These are phyloP conservation scores for Austrofundulus limnaeus DNA, from an alignment of 2,113 vertebrate genomes.

Conservation along the genomic window DNA sequence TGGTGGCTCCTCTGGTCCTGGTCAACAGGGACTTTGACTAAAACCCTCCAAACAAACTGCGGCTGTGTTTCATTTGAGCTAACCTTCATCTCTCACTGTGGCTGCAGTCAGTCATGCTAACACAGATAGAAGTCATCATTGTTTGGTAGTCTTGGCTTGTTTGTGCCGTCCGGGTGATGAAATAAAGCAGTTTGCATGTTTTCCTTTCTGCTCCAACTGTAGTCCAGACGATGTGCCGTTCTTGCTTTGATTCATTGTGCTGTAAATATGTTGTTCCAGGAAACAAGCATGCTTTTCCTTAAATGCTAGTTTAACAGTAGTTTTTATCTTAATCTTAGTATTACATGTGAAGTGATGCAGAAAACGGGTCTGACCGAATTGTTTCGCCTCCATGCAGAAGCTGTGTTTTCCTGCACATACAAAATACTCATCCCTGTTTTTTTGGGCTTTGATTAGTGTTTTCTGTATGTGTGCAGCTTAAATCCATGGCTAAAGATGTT, in stretches of 20 bases:
- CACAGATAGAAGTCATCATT: neutral
- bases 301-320: neutral
- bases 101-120: neutral
- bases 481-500: too few relatives aligned
- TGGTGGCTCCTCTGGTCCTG: constrained; percentile 93
- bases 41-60: neutral
- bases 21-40: constrained; percentile 97
- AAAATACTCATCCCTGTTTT: too few relatives aligned
- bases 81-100: neutral
- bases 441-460: too few relatives aligned
- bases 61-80: constrained; percentile 14
- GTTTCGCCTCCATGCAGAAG: neutral
- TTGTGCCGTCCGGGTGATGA: neutral
- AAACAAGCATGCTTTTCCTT: neutral
- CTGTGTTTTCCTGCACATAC: neutral
- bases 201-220: neutral
- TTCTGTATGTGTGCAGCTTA: too few relatives aligned
- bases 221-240: neutral
- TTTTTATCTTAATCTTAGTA: neutral
- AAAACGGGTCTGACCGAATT: neutral
- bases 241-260: neutral
- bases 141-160: neutral
- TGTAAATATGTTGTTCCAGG: neutral
- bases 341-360: neutral
- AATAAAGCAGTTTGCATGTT: neutral